Percentiles rank a stretch among this genome's conserved stretches.
phyloP scores from a whole-genome alignment of 1,140 invertebrate species.

The Telenomus remus region DNA sequence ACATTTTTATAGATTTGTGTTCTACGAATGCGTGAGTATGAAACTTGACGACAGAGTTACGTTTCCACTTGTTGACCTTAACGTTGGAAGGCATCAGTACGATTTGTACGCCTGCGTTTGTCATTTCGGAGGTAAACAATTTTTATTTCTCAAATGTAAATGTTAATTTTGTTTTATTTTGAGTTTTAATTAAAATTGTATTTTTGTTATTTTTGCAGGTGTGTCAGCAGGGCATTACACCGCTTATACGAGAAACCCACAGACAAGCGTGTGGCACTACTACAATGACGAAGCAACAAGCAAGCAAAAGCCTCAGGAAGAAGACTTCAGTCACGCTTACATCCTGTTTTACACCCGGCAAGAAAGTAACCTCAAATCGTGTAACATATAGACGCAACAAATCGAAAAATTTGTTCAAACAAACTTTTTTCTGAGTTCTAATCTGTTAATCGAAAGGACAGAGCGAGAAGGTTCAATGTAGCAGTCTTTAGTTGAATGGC shows the following conservation, averaged over 20 bases:
- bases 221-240: constrained; percentile 84
- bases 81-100: constrained; percentile 75
- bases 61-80: constrained; percentile 80
- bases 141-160: too few species aligned
- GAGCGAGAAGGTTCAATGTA: constrained; percentile 22
- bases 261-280: constrained; percentile 80
- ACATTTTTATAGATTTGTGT: constrained; percentile 79
- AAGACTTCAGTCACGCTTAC: constrained; percentile 82
- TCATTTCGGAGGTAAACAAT: constrained; percentile 82
- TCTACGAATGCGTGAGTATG: constrained; percentile 81
- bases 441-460: constrained; percentile 35
- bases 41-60: constrained; percentile 83
- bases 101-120: constrained; percentile 83
- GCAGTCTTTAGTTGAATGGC: constrained; percentile 51
- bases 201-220: constrained; percentile 77
- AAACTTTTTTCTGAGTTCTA: constrained; percentile 16
- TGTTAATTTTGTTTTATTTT: too few species aligned
- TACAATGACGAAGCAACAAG: constrained; percentile 82
- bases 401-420: constrained; percentile 10
- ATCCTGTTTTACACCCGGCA: constrained; percentile 82
- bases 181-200: too few species aligned
- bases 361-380: constrained; percentile 74
- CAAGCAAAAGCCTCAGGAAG: constrained; percentile 78
- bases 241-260: constrained; percentile 80
- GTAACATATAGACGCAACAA: constrained; percentile 68